These are phyloP conservation scores for Hemitrygon akajei DNA, from an alignment of 2,797 vertebrate genomes.

Conservation along the genomic window DNA sequence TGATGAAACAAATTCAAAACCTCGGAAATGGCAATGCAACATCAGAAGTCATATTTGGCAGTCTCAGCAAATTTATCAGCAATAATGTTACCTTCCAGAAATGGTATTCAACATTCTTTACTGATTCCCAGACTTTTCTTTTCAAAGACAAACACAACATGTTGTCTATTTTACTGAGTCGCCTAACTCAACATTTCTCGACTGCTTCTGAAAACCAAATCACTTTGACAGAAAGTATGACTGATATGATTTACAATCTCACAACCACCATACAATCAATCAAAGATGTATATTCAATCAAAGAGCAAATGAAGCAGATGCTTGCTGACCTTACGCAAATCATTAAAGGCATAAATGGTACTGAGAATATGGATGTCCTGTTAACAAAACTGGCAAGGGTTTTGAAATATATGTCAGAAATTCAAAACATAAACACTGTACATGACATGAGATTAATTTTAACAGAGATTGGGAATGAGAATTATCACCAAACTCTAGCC, in stretches of 20 bases:
- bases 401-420: background rate
- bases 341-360: background rate
- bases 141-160: slow-evolving; percentile 10
- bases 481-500: slow-evolving; percentile 38
- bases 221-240: background rate
- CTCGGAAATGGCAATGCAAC: background rate
- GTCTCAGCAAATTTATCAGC: background rate
- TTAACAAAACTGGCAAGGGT: background rate
- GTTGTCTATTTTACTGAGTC: background rate
- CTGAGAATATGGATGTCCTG: background rate
- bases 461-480: slow-evolving; percentile 39
- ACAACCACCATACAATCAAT: background rate
- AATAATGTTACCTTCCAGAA: background rate
- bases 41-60: background rate
- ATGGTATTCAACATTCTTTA: background rate
- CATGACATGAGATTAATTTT: slow-evolving; percentile 39
- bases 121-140: background rate
- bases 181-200: background rate
- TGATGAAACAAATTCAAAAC: background rate
- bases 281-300: background rate
- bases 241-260: background rate
- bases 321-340: background rate
- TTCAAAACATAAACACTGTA: slow-evolving; percentile 8
- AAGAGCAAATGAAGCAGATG: background rate
- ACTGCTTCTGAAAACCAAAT: background rate